Conservation (phyloP, 2,888 invertebrate genomes). For the Drosophila merina region DNA sequence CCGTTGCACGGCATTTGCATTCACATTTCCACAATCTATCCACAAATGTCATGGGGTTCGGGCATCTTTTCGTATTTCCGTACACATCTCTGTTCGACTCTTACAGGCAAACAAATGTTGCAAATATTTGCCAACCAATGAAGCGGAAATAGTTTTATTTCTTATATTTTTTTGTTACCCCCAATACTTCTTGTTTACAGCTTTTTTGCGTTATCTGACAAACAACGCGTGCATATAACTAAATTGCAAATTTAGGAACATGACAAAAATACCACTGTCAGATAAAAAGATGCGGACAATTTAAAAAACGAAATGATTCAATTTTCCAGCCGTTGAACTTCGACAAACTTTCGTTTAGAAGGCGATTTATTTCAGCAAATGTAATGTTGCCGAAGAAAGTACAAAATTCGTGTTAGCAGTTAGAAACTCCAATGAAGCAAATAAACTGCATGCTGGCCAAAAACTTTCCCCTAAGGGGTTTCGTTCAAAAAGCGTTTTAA, state of each 20-base stretch:
- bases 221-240: background rate
- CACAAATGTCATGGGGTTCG: conserved; percentile 21
- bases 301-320: background rate
- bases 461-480: conserved; percentile 44
- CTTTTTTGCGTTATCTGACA: conserved; percentile 6
- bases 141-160: conserved; percentile 46
- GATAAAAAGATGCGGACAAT: conserved; percentile 1
- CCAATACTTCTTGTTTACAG: conserved; percentile 29
- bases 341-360: conserved; percentile 2
- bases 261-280: conserved; percentile 7
- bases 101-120: conserved; percentile 21
- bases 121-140: conserved; percentile 46
- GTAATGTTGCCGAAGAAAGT: conserved; percentile 16
- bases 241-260: conserved; percentile 35
- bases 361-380: conserved; percentile 34
- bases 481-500: conserved; percentile 51
- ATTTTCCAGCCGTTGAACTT: conserved; percentile 27
- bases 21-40: conserved; percentile 25
- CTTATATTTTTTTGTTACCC: conserved; percentile 17
- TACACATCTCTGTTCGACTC: conserved; percentile 9
- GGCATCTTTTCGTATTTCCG: background rate
- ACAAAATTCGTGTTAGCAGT: conserved; percentile 16
- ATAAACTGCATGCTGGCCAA: conserved; percentile 23
- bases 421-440: conserved; percentile 26
- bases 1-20: conserved; percentile 39